Evolutionary conservation across 1,140 invertebrate species (phyloP), one percentile per base, ranked within the genome.

Genomic region (Drosophila ananassae): DNA sequence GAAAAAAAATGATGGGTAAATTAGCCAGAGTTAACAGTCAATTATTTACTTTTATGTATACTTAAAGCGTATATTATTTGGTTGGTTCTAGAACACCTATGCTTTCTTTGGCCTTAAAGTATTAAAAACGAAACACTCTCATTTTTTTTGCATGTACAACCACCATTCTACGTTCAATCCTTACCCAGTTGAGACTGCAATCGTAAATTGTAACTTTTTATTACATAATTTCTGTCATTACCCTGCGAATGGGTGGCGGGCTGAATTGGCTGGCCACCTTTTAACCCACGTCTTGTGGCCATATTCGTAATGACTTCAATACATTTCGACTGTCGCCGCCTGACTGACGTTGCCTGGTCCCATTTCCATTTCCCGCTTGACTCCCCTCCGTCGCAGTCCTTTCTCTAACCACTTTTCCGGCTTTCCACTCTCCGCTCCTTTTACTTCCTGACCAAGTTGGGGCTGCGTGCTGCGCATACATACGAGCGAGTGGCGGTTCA

Each of bases 201-300:
- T 85, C 85, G 85, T 90, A 90, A 90, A 90, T 85, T 90, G 80
- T 90, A 84, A 89, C 85, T 85, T 90, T 90, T 90, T 90, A 90
- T 90, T 90, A 90, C 80, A 90, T 90, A 90, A 90, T 90, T 90
- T 90, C 85, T 90, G 85, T 90, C 85, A 90, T 90, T 90, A 90
- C 75, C 69, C 75, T 62, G 72, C 51, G 50, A 67, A 73, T 77
- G 85, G 72, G 54, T 77, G 72, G 64, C 54, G 44, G 60, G 28
- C 41, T 28, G 30, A 57, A 72, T 54, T 60, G 71, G 57, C 61
- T 64, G 59, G 54, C 55, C 63, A 52, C 51, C 52, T 51, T 58
- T 78, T 73, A 75, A 73, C 68, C 78, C 82, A 82, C 78, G 78
- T 89, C 78, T 62, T 78, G 63, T 54, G 71, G 82, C 83, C 83